Evolutionary conservation across 2,797 vertebrate species (phyloP), one percentile per base, ranked within the genome.

Genomic region (Aselliscus stoliczkanus): DNA sequence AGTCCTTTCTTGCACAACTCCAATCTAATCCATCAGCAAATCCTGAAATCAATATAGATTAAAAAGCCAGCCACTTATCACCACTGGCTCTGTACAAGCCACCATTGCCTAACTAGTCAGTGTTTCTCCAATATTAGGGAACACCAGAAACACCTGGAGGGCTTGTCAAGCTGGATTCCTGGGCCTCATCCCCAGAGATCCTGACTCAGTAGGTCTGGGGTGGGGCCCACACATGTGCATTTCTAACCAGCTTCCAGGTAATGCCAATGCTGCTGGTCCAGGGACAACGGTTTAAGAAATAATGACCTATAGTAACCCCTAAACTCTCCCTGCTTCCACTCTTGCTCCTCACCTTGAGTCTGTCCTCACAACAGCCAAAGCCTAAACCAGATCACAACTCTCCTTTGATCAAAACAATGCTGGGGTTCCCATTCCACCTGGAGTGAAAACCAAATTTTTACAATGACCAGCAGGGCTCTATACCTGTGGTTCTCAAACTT

Each of bases 41-140:
- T 88, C 11, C 44, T 94, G 1, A 75, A 79, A 79, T 70, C 54
- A 75, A 85, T 50, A 92, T 42, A 93, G 82, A 67, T 73, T 90
- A 58, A 96, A 93, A 93, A 62, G 75, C 64, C 50, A 96, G 69
- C 20, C 25, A 67, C 17, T 92, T 95, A 85, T 72, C 65, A 91
- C n/a, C 67, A 93, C 20, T 72, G 58, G 77, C n/a, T 90, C 58
- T 50, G 37, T 75, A 13, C 37, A 88, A 96, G 67, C 18, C 52
- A 94, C 29, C 77, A 93, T 0, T 90, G 34, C 67, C 25, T 86
- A 93, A 92, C 80, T 39, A 92, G 17, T 37, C 18, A 92, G 44
- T 29, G 29, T 89, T 86, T 73, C 75, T 42, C 39, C 79, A 73
- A 67, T 95, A 92, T 87, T 87, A 89, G 37, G 52, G 15, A 94